Base-by-base conservation (phyloP, 1,140 invertebrate species). In the Ceratina calcarata region DNA sequence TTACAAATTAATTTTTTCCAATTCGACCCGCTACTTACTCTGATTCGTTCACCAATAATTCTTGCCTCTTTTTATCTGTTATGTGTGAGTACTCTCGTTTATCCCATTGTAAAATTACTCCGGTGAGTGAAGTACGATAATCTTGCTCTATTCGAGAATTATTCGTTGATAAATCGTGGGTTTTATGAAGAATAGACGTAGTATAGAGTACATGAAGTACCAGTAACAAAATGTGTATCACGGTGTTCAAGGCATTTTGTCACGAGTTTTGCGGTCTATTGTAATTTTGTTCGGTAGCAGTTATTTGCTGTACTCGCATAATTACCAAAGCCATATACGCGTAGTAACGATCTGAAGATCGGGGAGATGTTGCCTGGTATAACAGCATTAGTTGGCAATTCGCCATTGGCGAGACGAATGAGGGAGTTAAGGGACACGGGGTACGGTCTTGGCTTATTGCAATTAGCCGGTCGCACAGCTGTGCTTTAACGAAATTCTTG, bases 401-500 rank as follows among this genome's bases (percentile, higher is more conserved):
- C 22, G 49, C 72, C 72, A 62, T 32, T 16, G 45, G 16, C 13
- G 37, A 10, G 64, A 68, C 16, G 32, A 76, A 76, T 45, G 18
- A n/a, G 15, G 27, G 51, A 16, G 20, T 58, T 45, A 58, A 49
- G 32, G 53, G 32, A 24, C 49, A 55, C 27, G 51, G 16, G 27
- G 12, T 27, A 24, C 13, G 51, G 15, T 18, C 20, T 16, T 8
- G 51, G 51, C 24, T 66, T 67, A 55, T 18, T 13, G 32, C 32
- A 58, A 67, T 76, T 76, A 76, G 18, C 18, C 22, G 60, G 18
- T 12, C 22, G 60, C 27, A 20, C n/a, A 58, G 18, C 53, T 15
- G 20, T 49, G 71, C 58, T 20, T 45, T 13, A 20, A 57, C 53
- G 53, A 68, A 68, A 68, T 76, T 76, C 55, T 76, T 76, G n/a